phyloP scores from a whole-genome alignment of 1,140 invertebrate species.

The Mactra quadrangularis region DNA sequence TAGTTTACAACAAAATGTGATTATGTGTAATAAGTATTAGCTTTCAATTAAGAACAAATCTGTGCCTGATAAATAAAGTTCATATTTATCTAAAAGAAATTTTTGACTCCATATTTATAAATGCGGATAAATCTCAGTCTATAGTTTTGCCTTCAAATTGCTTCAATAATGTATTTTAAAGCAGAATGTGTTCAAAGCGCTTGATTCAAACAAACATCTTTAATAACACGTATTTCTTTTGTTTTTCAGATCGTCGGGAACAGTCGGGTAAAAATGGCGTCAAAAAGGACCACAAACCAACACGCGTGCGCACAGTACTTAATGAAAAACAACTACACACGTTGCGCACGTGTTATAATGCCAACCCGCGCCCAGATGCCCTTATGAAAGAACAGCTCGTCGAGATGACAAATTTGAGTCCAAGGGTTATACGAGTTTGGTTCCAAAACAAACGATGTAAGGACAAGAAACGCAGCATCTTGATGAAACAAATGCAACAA shows the following conservation, averaged over 20 bases:
- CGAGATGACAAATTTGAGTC: constrained; percentile 98
- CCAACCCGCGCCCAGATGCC: constrained; percentile 98
- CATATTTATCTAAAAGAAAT: too few species aligned
- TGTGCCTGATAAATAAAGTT: too few species aligned
- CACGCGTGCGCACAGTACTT: constrained; percentile 97
- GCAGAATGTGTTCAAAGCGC: neutral
- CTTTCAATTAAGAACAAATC: too few species aligned
- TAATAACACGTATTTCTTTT: too few species aligned
- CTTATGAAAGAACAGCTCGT: constrained; percentile 99
- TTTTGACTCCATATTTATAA: too few species aligned
- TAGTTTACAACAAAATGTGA: too few species aligned
- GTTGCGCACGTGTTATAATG: constrained; percentile 94
- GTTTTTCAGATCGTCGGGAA: constrained; percentile 71
- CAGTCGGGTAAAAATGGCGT: constrained; percentile 72
- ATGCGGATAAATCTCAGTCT: too few species aligned
- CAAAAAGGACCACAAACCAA: constrained; percentile 90
- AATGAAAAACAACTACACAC: constrained; percentile 99
- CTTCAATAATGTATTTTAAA: too few species aligned
- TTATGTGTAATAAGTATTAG: too few species aligned
- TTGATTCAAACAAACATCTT: neutral
- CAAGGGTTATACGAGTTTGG: constrained; percentile 98
- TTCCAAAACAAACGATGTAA: constrained; percentile 99
- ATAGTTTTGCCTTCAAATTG: too few species aligned
- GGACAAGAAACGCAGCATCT: constrained; percentile 98
- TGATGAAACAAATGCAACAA: constrained; percentile 98